Evolutionary conservation across 2,888 invertebrate species (phyloP).

Genomic region (Drosophila falleni): DNA sequence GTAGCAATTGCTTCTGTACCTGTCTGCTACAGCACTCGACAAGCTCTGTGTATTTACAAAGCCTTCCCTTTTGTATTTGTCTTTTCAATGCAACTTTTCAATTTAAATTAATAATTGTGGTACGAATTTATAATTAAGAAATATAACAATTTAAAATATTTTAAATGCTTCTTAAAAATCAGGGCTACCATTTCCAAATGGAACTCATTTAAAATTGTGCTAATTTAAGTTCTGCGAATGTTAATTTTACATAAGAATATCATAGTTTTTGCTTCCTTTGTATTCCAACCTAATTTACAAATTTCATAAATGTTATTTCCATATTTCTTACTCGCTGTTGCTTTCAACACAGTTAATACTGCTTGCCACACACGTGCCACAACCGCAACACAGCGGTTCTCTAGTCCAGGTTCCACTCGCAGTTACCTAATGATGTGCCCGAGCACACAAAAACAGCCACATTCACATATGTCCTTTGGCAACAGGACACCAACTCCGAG

Average conservation of each 20-base stretch:
- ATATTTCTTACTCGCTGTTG: slow-evolving; percentile 20
- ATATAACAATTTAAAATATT: too few relatives aligned
- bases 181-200: too few relatives aligned
- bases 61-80: slow-evolving; percentile 12
- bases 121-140: slow-evolving; percentile 34
- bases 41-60: slow-evolving; percentile 28
- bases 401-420: slow-evolving; percentile 5
- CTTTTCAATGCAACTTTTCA: slow-evolving; percentile 61
- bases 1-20: slow-evolving; percentile 34
- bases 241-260: too few relatives aligned
- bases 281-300: not conserved
- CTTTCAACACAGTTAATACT: slow-evolving; percentile 39
- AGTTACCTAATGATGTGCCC: slow-evolving; percentile 41
- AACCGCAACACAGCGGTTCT: slow-evolving; percentile 49
- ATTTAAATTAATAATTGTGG: slow-evolving; percentile 44
- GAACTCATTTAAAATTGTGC: too few relatives aligned
- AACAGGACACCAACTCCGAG: not conserved
- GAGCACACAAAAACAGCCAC: not conserved
- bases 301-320: slow-evolving; percentile 47
- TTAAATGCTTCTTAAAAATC: too few relatives aligned
- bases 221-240: too few relatives aligned
- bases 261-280: too few relatives aligned
- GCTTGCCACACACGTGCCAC: slow-evolving; percentile 55
- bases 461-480: slow-evolving; percentile 27
- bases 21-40: slow-evolving; percentile 34